A percentile compares a stretch with the other conserved stretches of the same genome.
Conservation (phyloP, 2,888 invertebrate genomes). For the Teleiodes luculella region DNA sequence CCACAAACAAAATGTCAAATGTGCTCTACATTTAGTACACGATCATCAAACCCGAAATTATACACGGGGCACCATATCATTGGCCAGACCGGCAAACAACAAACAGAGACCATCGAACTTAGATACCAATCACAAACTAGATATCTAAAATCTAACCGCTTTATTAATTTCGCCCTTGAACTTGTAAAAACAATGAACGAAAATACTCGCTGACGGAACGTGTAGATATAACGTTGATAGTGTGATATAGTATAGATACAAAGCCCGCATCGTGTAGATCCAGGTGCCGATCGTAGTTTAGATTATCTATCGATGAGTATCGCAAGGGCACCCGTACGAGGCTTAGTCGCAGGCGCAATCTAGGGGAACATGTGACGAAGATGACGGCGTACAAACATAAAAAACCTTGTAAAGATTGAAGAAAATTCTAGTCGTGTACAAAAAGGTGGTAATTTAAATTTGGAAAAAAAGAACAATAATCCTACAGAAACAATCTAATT, state of each 20-base stretch:
- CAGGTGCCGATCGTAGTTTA: conserved; percentile 68
- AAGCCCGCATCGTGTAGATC: conserved; percentile 62
- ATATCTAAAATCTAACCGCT: conserved; percentile 18
- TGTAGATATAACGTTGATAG: conserved; percentile 26
- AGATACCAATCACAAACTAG: conserved; percentile 1
- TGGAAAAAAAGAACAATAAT: too few relatives aligned
- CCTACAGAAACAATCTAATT: too few relatives aligned
- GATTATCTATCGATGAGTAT: conserved; percentile 63
- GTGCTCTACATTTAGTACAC: not conserved
- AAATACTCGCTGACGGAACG: conserved; percentile 3
- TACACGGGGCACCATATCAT: not conserved
- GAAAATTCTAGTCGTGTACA: not conserved
- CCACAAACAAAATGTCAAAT: not conserved
- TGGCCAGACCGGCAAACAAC: not conserved
- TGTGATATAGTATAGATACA: conserved; percentile 26
- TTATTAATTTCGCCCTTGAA: conserved; percentile 33
- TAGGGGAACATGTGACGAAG: conserved; percentile 30
- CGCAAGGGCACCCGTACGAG: conserved; percentile 65
- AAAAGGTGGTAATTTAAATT: not conserved
- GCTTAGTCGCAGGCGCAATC: conserved; percentile 36
- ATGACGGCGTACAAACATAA: not conserved
- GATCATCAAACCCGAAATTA: not conserved
- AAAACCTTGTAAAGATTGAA: not conserved
- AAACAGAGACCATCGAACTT: conserved; percentile 7
- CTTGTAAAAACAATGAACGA: conserved; percentile 31